Base-by-base conservation (phyloP, 2,888 invertebrate genomes). In the Morpho achilles region DNA sequence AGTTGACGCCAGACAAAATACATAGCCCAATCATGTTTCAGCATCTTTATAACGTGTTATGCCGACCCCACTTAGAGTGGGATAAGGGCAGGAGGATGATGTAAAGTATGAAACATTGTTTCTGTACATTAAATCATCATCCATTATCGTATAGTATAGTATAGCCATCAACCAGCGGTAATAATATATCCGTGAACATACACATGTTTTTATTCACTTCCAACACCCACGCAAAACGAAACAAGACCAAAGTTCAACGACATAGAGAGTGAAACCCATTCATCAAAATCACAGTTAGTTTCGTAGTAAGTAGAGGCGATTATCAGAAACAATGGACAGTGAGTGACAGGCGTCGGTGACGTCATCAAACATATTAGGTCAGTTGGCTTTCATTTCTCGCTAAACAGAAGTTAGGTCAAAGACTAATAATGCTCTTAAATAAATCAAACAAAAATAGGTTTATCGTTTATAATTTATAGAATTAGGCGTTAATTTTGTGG, bases 161-260 rank as follows among this genome's bases (percentile, higher is more conserved):
- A 5, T 32, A 32, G 32, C 32, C 32, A 32, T 32, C 1, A 32
- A 32, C 32, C 32, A 32, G 32, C 32, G 32, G 54, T 56, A 60
- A 63, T 66, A 66, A 61, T 66, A 51, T 54, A 53, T 53, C 56
- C 46, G 44, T 68, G 64, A 55, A 59, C 45, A 58, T 48, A 54
- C 57, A 64, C 72, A 71, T 68, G 67, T 60, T 62, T 64, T 67
- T 75, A 82, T 79, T 79, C 77, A 70, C 71, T 69, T 74, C 67
- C 67, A 68, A 81, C 84, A 77, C 85, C 84, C 79, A 86, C 86
- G 74, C 72, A 58, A 65, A 72, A 73, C 68, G 66, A 72, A 88
- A 85, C 77, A 80, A 79, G 86, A 79, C 72, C 86, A 84, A 81
- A 87, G 87, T 87, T 87, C 84, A 84, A 77, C 75, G 87, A 84